Evolutionary conservation across 2,888 invertebrate genomes (phyloP), one percentile per base, ranked within the genome.

Genomic region (Dicranocentrus wangi): DNA sequence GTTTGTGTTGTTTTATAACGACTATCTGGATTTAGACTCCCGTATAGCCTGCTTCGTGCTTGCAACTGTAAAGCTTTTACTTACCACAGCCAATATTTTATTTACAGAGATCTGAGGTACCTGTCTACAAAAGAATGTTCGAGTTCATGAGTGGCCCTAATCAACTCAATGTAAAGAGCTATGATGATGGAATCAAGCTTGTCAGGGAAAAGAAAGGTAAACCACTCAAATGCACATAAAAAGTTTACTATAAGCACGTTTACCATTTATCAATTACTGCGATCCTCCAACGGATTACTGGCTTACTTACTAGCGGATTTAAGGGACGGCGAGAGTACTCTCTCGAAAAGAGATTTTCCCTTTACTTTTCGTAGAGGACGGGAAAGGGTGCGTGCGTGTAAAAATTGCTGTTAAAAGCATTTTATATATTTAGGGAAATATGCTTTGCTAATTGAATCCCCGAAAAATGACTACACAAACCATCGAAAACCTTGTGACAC

Each of bases 401-500:
- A 10, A 47, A 47, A 10, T 10, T 47, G 47, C n/a, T 47, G 10
- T 60, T 27, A n/a, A n/a, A n/a, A n/a, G n/a, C n/a, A n/a, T n/a
- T n/a, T n/a, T n/a, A n/a, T n/a, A n/a, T n/a, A n/a, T 21, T 10
- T 53, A 86, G 86, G 87, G 1, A 86, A 85, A 80, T 87, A 85
- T 61, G 93, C 93, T 13, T 89, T 94, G 82, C 89, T 94, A 28
- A 93, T 94, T 83, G 94, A 94, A 88, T 89, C 89, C 1, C 90
- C 91, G 1, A 91, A 90, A 86, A 95, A 95, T 87, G 94, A 94
- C 87, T 95, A 96, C 89, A 93, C 93, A 82, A 96, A 95, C 89
- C 94, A 95, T 87, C 90, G 95, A 63, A 94, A 94, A 87, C 98
- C 98, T 0, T 98, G 98, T 89, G 96, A 98, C 88, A 97, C 98